Percentiles rank a stretch among this genome's conserved stretches.
Conservation (phyloP, 2,797 vertebrate species). For the Pampus argenteus region DNA sequence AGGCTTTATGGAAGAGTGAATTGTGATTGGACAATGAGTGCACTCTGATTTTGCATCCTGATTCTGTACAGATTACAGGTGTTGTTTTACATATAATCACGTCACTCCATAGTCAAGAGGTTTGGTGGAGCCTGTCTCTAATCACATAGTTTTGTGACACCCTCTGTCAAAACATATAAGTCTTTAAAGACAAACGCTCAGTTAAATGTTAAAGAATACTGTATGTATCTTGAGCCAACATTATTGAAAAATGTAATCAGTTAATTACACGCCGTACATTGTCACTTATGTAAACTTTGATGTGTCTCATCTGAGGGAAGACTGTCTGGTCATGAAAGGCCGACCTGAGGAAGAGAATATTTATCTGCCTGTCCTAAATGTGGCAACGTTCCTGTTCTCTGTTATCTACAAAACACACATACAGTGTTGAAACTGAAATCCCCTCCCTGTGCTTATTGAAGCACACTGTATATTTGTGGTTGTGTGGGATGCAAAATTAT, state of each 20-base stretch:
- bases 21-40: neutral
- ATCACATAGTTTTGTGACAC: neutral
- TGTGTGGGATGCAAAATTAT: slow-evolving; percentile 36
- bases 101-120: slow-evolving; percentile 6
- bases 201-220: neutral
- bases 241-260: neutral
- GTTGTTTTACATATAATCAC: slow-evolving; percentile 2
- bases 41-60: slow-evolving; percentile 4
- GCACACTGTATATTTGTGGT: slow-evolving; percentile 13
- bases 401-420: slow-evolving; percentile 32
- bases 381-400: slow-evolving; percentile 6
- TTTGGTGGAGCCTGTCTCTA: neutral
- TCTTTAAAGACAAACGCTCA: neutral
- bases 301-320: neutral
- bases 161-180: too few species aligned
- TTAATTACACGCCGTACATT: slow-evolving; percentile 8
- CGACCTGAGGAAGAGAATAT: slow-evolving; percentile 14
- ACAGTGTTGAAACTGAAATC: too few species aligned
- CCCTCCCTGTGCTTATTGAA: slow-evolving; percentile 9
- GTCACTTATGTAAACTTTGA: neutral
- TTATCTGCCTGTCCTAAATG: slow-evolving; percentile 32
- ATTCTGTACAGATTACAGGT: slow-evolving; percentile 4
- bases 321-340: slow-evolving; percentile 13
- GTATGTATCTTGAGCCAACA: neutral
- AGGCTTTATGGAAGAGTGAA: neutral